A percentile compares a stretch with the other conserved stretches of the same genome.
Conservation (phyloP, 2,797 vertebrate species). For the Gambusia yucatana region DNA sequence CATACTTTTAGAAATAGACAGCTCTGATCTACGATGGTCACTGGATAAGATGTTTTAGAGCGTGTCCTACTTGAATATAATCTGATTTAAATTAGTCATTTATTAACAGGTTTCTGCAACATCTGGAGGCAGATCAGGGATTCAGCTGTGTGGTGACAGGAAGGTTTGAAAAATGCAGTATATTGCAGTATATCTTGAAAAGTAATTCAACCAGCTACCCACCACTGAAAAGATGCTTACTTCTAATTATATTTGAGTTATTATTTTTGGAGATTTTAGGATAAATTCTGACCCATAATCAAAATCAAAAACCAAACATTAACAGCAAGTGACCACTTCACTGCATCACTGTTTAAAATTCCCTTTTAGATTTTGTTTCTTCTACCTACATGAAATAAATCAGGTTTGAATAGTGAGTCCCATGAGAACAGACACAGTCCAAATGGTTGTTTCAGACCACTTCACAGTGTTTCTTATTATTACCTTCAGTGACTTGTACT, state of each 20-base stretch:
- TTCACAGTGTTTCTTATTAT: background rate
- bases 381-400: background rate
- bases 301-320: background rate
- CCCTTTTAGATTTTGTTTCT: background rate
- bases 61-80: background rate
- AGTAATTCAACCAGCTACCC: background rate
- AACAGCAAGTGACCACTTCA: background rate
- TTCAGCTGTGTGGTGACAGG: background rate
- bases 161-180: background rate
- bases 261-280: background rate
- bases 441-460: background rate
- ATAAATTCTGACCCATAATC: background rate
- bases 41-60: background rate
- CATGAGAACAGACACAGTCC: background rate
- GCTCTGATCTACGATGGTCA: background rate
- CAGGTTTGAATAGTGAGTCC: background rate
- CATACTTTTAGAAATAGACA: background rate
- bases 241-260: background rate
- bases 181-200: background rate
- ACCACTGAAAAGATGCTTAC: background rate
- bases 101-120: background rate
- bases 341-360: background rate
- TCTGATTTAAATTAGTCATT: background rate
- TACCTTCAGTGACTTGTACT: conserved; percentile 31
- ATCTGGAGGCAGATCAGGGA: background rate